phyloP scores from a whole-genome alignment of 2,113 vertebrate species.

The Apus apus region DNA sequence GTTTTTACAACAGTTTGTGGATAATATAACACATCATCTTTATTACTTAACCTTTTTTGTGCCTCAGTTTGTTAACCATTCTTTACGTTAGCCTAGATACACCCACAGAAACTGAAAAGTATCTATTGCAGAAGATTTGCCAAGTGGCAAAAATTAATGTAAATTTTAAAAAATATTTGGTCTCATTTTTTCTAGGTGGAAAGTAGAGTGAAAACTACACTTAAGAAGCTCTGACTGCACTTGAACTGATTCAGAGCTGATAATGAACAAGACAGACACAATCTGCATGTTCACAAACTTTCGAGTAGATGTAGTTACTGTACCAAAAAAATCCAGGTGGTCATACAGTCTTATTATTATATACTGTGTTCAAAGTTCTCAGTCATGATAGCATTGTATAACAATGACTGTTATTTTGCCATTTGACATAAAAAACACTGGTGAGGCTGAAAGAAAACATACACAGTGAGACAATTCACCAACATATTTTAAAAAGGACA shows the following conservation, averaged over 20 bases:
- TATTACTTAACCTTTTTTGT: background rate
- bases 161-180: background rate
- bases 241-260: background rate
- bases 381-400: background rate
- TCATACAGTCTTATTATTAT: background rate
- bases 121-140: background rate
- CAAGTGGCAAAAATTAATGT: background rate
- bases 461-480: background rate
- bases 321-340: background rate
- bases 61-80: background rate
- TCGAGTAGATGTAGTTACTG: background rate
- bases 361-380: background rate
- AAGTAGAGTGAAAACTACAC: background rate
- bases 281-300: background rate
- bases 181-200: background rate
- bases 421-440: background rate
- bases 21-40: background rate
- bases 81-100: background rate
- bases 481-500: background rate
- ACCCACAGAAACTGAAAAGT: background rate
- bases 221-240: background rate
- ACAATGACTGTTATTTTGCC: background rate
- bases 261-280: background rate
- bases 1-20: slow-evolving; percentile 24
- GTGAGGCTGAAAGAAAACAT: background rate